Evolutionary conservation across 2,113 vertebrate genomes (phyloP).

Genomic region (Corynorhinus townsendii): DNA sequence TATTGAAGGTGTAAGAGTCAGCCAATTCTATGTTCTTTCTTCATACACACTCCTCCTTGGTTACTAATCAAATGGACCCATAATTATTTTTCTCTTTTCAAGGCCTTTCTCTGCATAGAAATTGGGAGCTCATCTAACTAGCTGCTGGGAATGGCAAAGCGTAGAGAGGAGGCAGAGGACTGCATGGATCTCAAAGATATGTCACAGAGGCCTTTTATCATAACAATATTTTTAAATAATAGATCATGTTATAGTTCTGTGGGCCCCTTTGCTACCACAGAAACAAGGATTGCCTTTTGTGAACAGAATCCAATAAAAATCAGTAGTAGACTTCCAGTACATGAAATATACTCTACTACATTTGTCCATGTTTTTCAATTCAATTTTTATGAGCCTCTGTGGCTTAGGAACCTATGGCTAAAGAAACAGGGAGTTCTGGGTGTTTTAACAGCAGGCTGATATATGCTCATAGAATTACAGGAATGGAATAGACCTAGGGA

Average conservation of each 20-base stretch:
- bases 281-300: slow-evolving; percentile 43
- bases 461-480: slow-evolving; percentile 21
- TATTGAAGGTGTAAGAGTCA: background rate
- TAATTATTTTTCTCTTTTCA: slow-evolving; percentile 20
- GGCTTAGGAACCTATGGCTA: slow-evolving; percentile 38
- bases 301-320: slow-evolving; percentile 55
- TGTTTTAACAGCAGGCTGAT: slow-evolving; percentile 46
- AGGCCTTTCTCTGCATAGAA: background rate
- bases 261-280: background rate
- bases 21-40: background rate
- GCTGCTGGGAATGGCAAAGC: background rate
- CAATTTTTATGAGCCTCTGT: slow-evolving; percentile 63
- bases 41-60: background rate
- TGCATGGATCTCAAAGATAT: background rate
- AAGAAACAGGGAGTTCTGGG: slow-evolving; percentile 15
- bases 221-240: slow-evolving; percentile 58
- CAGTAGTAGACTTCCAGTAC: slow-evolving; percentile 26
- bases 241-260: slow-evolving; percentile 16
- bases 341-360: slow-evolving; percentile 53
- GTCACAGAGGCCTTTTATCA: slow-evolving; percentile 21
- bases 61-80: slow-evolving; percentile 1
- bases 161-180: background rate
- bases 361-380: slow-evolving; percentile 66
- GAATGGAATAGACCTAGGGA: background rate
- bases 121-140: background rate